Evolutionary conservation across 2,797 vertebrate species (phyloP).

Genomic region (Arctocebus calabarensis): DNA sequence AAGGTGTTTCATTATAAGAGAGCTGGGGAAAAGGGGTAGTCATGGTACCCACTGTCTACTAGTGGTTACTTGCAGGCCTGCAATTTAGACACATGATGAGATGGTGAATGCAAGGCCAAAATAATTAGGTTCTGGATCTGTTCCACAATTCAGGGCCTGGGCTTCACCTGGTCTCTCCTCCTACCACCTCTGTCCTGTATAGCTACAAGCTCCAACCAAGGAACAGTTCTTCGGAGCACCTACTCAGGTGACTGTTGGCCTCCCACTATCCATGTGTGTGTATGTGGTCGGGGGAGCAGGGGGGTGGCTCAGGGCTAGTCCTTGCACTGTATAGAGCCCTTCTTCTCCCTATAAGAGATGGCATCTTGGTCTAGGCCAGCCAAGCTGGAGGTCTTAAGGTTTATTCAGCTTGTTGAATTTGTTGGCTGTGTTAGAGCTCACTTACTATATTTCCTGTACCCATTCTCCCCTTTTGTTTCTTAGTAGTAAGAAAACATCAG

Average conservation of each 20-base stretch:
- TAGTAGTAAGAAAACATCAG: neutral
- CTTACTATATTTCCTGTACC: neutral
- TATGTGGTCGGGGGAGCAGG: neutral
- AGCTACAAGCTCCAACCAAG: neutral
- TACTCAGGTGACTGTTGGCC: neutral
- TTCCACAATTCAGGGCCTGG: neutral
- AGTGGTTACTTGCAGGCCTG: neutral
- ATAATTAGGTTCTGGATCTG: neutral
- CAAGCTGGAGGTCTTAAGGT: neutral
- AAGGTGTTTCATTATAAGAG: slow-evolving; percentile 74
- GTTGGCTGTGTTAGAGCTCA: neutral
- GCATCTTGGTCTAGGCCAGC: neutral
- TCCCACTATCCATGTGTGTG: neutral
- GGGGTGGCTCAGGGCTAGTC: neutral
- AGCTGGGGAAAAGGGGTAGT: neutral
- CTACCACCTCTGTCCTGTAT: neutral
- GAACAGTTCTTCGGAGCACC: neutral
- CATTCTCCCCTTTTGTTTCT: neutral
- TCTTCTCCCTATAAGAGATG: neutral
- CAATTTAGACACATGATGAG: slow-evolving; percentile 12
- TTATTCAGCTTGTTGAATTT: neutral
- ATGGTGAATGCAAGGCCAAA: neutral
- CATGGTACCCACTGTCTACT: neutral
- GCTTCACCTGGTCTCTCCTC: neutral
- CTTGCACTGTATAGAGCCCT: neutral